A percentile compares a stretch with the other conserved stretches of the same genome.
These are phyloP conservation scores for Willowsia nigromaculata DNA, from an alignment of 2,888 invertebrate genomes.

Conservation along the genomic window DNA sequence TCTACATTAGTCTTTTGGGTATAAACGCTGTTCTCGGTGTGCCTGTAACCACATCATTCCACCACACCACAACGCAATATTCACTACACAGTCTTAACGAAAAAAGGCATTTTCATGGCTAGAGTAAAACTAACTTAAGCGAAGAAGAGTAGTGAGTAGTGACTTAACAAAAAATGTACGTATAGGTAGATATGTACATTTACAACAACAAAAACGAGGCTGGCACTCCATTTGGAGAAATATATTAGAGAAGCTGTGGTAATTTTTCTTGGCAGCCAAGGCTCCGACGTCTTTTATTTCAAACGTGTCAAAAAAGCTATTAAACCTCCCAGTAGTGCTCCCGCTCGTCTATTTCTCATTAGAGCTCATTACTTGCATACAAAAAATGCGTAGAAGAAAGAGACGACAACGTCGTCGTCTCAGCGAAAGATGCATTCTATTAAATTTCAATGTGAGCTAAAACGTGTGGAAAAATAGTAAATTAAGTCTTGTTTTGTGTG, in stretches of 20 bases:
- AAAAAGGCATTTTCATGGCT: slow-evolving; percentile 40
- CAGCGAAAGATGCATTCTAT: slow-evolving; percentile 11
- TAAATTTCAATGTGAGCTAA: background rate
- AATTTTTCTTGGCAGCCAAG: slow-evolving; percentile 73
- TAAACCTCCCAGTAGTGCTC: slow-evolving; percentile 69
- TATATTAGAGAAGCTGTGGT: slow-evolving; percentile 62
- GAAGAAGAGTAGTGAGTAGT: background rate
- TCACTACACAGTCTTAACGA: background rate
- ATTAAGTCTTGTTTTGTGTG: slow-evolving; percentile 11
- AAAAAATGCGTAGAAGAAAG: slow-evolving; percentile 1
- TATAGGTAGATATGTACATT: background rate
- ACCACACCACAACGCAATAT: slow-evolving; percentile 29
- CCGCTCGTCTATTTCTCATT: slow-evolving; percentile 59
- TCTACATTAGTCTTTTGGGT: slow-evolving; percentile 7
- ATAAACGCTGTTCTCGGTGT: background rate
- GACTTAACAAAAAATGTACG: slow-evolving; percentile 44
- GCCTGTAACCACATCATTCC: slow-evolving; percentile 17
- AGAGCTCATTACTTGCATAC: slow-evolving; percentile 38
- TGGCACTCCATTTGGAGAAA: slow-evolving; percentile 50
- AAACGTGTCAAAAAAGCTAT: slow-evolving; percentile 76
- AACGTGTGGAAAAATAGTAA: slow-evolving; percentile 35
- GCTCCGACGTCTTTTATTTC: slow-evolving; percentile 75
- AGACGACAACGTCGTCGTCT: background rate
- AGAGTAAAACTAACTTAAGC: slow-evolving; percentile 40
- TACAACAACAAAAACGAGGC: slow-evolving; percentile 12